Evolutionary conservation across 2,113 vertebrate genomes (phyloP), one percentile per base, ranked within the genome.

Genomic region (Microtus richardsoni): DNA sequence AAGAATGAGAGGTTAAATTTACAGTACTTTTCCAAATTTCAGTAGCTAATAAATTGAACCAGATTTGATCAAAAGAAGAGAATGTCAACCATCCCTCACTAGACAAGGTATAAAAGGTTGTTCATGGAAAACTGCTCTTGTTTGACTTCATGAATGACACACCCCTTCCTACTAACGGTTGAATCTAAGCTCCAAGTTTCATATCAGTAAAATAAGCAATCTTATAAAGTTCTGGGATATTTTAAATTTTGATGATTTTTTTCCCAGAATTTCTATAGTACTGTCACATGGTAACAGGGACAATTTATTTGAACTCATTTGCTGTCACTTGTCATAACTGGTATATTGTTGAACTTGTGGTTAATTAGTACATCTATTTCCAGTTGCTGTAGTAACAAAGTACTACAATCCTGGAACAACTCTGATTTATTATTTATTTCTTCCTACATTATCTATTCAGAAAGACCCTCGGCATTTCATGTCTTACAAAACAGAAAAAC

Each of bases 211-310:
- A 92, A 36, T 52, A 64, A 93, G 17, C 47, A 75, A 79, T 10
- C 39, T 52, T 11, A 30, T 7, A 52, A 41, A 6, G 49, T 47
- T 73, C 60, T 49, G 39, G 77, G 33, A 79, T 9, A 74, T 70
- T 95, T 91, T 88, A 54, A 71, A 92, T 39, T 94, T 83, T n/a
- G 74, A 70, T 74, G 88, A 33, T 7, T 64, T 77, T 66, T 30
- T 4, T 2, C 39, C 4, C 7, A 91, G 90, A 95, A 54, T 52
- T 54, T 11, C 52, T 73, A 16, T 49, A 8, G 11, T n/a, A 12
- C 0, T 74, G 10, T 5, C 2, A 62, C 1, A 7, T 68, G 21
- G 1, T 74, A 79, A 92, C 9, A 68, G 7, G 19, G 10, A 79
- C 5, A 83, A 33, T 88, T 90, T 52, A 86, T 62, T 93, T 13